Evolutionary conservation across 2,113 vertebrate genomes (phyloP), one percentile per base, ranked within the genome.

Genomic region (Megalops atlanticus): DNA sequence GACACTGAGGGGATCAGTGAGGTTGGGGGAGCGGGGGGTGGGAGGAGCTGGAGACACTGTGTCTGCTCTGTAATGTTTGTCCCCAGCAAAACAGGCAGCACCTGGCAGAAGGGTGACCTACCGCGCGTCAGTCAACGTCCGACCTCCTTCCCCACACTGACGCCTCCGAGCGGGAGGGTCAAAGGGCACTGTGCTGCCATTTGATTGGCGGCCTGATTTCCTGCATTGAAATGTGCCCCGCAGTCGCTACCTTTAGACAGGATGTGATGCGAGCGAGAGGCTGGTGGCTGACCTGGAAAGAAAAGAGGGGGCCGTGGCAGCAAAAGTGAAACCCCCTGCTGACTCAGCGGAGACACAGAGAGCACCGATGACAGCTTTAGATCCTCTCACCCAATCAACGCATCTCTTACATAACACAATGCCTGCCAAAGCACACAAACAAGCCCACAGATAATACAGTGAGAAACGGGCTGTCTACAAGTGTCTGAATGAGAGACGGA

Each of bases 81-180:
- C 27, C n/a, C 15, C 77, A 35, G 16, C 27, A 70, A 49, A 78
- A 78, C 77, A 78, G 40, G 54, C 77, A 43, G 77, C 77, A 78
- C 33, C 77, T 78, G 77, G 54, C 41, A 40, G 6, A n/a, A 24
- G 39, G 77, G 39, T 40, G n/a, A 64, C 54, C 38, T 3, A 43
- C 35, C 12, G 52, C 16, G 35, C 6, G 36, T 36, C 18, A 10
- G 35, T 16, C 35, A 73, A 24, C 64, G 35, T 49, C 18, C 18
- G 47, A 54, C 76, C 38, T 45, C 58, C 76, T 38, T 27, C 41
- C 16, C 78, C 18, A 58, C 43, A 10, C 16, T 64, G 54, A 49
- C 24, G 1, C 27, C n/a, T 64, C 24, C 24, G 31, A 24, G n/a
- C 36, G 24, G 77, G 77, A 76, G 39, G 33, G 38, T 52, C 38